Conservation (phyloP, 2,888 invertebrate species). For the Marasmarcha lunaedactyla region DNA sequence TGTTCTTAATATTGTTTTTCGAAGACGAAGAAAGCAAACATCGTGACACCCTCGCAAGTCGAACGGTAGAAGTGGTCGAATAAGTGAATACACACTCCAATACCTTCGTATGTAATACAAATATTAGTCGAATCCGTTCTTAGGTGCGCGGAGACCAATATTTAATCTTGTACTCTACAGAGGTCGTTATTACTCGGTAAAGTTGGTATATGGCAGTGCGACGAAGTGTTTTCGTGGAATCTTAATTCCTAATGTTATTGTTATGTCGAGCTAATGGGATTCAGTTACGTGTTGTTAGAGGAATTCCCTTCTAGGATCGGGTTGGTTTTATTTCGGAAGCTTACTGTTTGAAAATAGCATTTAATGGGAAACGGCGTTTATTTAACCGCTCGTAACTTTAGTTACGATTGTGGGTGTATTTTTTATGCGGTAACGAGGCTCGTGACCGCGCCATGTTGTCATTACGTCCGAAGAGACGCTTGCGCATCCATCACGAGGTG, state of each 20-base stretch:
- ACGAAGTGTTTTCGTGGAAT: no score
- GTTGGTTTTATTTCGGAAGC: constrained; percentile 32
- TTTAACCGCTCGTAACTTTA: constrained; percentile 62
- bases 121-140: constrained; percentile 61
- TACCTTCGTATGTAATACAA: constrained; percentile 50
- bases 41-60: constrained; percentile 42
- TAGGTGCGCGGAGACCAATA: constrained; percentile 55
- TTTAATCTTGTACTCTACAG: constrained; percentile 36
- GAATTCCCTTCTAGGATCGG: constrained; percentile 24
- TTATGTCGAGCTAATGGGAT: background rate
- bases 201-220: constrained; percentile 14
- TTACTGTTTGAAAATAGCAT: constrained; percentile 7
- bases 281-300: background rate
- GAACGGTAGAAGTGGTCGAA: constrained; percentile 57
- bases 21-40: constrained; percentile 36
- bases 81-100: constrained; percentile 61
- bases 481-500: constrained; percentile 26
- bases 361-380: constrained; percentile 30
- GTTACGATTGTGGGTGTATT: constrained; percentile 52
- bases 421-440: constrained; percentile 37
- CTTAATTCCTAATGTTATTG: no score
- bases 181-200: constrained; percentile 49
- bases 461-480: constrained; percentile 21
- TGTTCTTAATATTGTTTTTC: no score
- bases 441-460: constrained; percentile 11